phyloP scores from a whole-genome alignment of 1,140 invertebrate genomes.

The Musca domestica region DNA sequence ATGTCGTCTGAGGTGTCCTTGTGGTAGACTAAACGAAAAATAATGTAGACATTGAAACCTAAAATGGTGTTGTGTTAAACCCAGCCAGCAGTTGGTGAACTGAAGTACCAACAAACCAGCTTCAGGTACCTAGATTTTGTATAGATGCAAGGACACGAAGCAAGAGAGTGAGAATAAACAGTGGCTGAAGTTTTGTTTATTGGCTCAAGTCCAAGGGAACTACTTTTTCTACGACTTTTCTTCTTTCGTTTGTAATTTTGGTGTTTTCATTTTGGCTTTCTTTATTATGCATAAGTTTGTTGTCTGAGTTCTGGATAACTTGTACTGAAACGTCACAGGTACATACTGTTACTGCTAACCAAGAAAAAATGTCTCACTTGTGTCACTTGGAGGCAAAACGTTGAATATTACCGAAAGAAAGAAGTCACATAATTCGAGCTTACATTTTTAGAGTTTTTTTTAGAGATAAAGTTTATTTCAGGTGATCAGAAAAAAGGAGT shows the following conservation, averaged over 20 bases:
- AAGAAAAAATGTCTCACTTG: not conserved
- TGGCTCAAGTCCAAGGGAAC: slow-evolving; percentile 7
- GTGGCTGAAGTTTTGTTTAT: slow-evolving; percentile 4
- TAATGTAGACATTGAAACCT: not conserved
- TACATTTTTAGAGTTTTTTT: not conserved
- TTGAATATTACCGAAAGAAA: not conserved
- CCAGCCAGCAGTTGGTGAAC: not conserved
- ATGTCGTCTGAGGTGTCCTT: too few relatives aligned
- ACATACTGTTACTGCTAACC: not conserved
- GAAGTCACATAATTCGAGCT: slow-evolving; percentile 10
- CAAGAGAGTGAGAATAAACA: not conserved
- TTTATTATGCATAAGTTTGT: slow-evolving; percentile 7
- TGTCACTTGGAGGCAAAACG: slow-evolving; percentile 6
- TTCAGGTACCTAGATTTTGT: not conserved
- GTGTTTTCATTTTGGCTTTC: not conserved
- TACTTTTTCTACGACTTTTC: too few relatives aligned
- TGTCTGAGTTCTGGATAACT: not conserved
- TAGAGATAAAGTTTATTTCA: slow-evolving; percentile 2
- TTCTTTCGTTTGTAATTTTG: not conserved
- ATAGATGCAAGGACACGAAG: not conserved
- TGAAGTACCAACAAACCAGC: not conserved
- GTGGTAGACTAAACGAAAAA: not conserved
- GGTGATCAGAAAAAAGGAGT: too few relatives aligned
- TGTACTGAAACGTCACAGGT: not conserved
- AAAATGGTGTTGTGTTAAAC: not conserved